Conservation (phyloP, 1,140 invertebrate species). For the Zaprionus davidi region DNA sequence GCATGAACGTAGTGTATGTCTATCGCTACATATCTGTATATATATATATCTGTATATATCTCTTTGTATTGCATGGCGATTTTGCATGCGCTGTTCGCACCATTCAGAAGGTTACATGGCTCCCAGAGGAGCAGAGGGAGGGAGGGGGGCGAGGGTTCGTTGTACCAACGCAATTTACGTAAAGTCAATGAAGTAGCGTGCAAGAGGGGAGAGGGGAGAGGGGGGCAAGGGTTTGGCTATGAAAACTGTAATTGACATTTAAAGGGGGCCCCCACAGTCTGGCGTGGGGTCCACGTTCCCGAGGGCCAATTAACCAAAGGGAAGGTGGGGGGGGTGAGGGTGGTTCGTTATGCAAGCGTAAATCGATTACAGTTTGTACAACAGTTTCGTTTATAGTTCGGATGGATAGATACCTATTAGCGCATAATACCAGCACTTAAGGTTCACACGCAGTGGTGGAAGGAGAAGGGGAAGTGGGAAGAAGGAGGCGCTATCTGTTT, state of each 20-base stretch:
- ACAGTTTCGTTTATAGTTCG: constrained; percentile 42
- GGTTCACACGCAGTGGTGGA: constrained; percentile 45
- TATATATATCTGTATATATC: neutral
- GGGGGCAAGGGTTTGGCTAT: neutral
- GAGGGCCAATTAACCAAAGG: constrained; percentile 17
- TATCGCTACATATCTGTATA: neutral
- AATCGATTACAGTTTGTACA: constrained; percentile 53
- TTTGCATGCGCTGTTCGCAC: constrained; percentile 66
- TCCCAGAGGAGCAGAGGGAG: neutral
- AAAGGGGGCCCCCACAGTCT: constrained; percentile 17
- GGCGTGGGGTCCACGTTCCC: constrained; percentile 20
- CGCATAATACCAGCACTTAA: constrained; percentile 42
- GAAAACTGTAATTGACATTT: constrained; percentile 45
- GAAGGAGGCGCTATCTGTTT: neutral
- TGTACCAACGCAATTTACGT: constrained; percentile 40
- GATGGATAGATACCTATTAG: constrained; percentile 30
- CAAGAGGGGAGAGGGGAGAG: neutral
- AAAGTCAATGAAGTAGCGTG: constrained; percentile 18
- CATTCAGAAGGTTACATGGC: constrained; percentile 70
- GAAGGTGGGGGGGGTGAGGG: neutral
- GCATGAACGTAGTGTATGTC: neutral
- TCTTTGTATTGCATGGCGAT: constrained; percentile 39
- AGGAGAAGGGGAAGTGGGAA: neutral
- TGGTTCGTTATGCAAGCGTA: constrained; percentile 52
- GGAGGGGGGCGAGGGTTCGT: neutral